phyloP scores from a whole-genome alignment of 2,797 vertebrate genomes.

The Onychomys torridus region DNA sequence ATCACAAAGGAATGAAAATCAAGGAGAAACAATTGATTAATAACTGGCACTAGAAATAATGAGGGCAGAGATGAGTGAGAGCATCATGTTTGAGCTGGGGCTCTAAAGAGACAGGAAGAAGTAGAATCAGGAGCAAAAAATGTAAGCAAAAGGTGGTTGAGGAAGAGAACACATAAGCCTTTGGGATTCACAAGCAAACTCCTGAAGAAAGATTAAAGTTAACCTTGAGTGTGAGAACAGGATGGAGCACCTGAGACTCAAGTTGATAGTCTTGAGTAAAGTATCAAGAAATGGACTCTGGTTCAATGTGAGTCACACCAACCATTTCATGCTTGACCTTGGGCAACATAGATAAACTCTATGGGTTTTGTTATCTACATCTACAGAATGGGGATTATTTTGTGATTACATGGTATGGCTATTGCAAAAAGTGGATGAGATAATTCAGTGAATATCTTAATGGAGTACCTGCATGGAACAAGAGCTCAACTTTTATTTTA shows the following conservation, averaged over 20 bases:
- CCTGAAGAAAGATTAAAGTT: not conserved
- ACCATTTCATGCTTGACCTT: not conserved
- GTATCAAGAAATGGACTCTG: not conserved
- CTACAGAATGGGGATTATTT: not conserved
- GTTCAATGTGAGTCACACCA: not conserved
- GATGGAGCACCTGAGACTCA: not conserved
- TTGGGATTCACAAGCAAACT: conserved; percentile 12
- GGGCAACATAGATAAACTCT: not conserved
- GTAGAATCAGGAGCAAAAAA: not conserved
- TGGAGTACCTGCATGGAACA: not conserved
- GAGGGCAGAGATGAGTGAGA: not conserved
- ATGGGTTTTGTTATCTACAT: not conserved
- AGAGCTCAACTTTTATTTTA: not conserved
- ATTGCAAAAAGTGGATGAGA: not conserved
- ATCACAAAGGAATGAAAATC: not conserved
- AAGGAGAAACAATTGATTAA: not conserved
- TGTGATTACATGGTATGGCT: not conserved
- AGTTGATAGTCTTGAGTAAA: not conserved
- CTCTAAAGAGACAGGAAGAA: not conserved
- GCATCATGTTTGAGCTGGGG: not conserved
- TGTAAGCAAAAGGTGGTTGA: not conserved
- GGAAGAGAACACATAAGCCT: not conserved
- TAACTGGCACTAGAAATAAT: not conserved
- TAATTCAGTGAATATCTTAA: not conserved
- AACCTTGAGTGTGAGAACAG: not conserved